Conservation (phyloP, 1,140 invertebrate genomes). For the Rhagoletis zephyria region DNA sequence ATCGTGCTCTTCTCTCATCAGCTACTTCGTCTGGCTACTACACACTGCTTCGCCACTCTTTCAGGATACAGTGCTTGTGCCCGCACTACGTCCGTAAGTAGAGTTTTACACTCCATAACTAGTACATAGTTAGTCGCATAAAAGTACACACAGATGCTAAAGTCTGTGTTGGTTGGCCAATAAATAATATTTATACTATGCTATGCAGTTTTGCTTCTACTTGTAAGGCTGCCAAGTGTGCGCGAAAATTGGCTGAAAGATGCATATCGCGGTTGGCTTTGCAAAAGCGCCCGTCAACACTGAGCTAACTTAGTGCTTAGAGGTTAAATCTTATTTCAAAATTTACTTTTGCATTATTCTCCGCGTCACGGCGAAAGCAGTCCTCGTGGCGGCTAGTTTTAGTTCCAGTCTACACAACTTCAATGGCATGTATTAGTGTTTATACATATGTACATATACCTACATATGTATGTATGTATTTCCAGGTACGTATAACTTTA, state of each 20-base stretch:
- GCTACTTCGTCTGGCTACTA: too few species aligned
- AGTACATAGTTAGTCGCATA: too few species aligned
- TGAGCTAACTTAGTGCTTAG: conserved; percentile 11
- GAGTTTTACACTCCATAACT: too few species aligned
- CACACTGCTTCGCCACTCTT: too few species aligned
- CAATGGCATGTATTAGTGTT: not conserved
- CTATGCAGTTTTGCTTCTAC: too few species aligned
- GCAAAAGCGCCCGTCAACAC: conserved; percentile 31
- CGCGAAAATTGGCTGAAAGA: conserved; percentile 17
- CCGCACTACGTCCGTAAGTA: too few species aligned
- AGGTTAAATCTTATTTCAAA: not conserved
- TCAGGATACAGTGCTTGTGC: too few species aligned
- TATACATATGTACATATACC: not conserved
- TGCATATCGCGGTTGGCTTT: not conserved
- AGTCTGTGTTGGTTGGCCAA: too few species aligned
- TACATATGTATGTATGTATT: not conserved
- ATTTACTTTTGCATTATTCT: not conserved
- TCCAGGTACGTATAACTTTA: not conserved
- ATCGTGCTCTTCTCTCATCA: too few species aligned
- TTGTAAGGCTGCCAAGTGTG: not conserved
- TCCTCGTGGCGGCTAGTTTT: not conserved
- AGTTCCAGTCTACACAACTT: not conserved
- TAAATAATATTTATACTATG: too few species aligned
- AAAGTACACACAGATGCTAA: too few species aligned
- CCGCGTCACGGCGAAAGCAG: not conserved